Percentiles rank a stretch among this genome's conserved stretches.
Evolutionary conservation across 2,888 invertebrate genomes (phyloP).

Genomic region (Caenorhabditis sinica): DNA sequence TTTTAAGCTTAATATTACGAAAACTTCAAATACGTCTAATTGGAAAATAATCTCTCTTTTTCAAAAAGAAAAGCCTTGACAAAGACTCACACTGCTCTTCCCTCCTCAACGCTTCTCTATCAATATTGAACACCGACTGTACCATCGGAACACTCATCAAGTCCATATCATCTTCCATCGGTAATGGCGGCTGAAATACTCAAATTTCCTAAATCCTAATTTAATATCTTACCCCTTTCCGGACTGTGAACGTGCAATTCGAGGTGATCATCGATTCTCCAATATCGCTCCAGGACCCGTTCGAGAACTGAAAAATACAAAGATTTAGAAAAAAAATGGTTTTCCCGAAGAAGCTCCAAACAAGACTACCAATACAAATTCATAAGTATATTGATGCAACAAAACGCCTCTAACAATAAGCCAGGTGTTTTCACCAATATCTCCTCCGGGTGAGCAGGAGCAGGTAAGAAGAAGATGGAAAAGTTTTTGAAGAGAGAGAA

Average conservation of each 20-base stretch:
- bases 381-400: conserved; percentile 11
- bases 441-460: neutral
- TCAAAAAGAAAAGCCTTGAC: too few species aligned
- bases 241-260: conserved; percentile 66
- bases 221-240: conserved; percentile 58
- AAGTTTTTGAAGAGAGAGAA: conserved; percentile 5
- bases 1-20: too few species aligned
- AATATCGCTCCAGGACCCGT: conserved; percentile 74
- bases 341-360: neutral
- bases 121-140: conserved; percentile 65
- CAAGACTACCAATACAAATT: neutral
- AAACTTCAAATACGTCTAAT: too few species aligned
- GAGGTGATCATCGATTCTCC: conserved; percentile 70
- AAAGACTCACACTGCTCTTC: conserved; percentile 72
- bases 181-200: conserved; percentile 43
- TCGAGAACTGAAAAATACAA: conserved; percentile 69
- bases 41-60: neutral
- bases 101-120: conserved; percentile 67
- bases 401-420: neutral
- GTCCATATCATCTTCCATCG: conserved; percentile 64
- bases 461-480: neutral
- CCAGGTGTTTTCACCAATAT: conserved; percentile 15
- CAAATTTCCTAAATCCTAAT: neutral
- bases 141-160: conserved; percentile 70
- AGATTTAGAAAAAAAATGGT: neutral